Evolutionary conservation across 2,797 vertebrate species (phyloP), one percentile per base, ranked within the genome.

Genomic region (Onychomys arenicola): DNA sequence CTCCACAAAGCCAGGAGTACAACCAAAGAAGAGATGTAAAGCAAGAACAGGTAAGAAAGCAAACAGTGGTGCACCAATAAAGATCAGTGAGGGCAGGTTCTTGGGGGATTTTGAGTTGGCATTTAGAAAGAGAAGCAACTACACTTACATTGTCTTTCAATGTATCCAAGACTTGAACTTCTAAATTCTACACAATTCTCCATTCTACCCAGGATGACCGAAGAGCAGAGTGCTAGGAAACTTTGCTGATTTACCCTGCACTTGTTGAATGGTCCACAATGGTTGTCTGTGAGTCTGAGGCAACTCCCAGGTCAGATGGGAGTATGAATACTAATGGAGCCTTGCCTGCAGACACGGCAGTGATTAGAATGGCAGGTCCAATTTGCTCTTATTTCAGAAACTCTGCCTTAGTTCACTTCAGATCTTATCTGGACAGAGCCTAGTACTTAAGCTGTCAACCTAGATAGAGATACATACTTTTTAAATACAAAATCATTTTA

Each of bases 381-480:
- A 85, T 95, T 89, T 96, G 76, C 43, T 93, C 61, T 91, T 91
- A 91, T 95, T 97, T 91, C 86, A 96, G 91, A 97, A 97, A 71
- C n/a, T 78, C 49, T 95, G 91, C 87, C 73, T 91, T 46, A 86
- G 43, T 94, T 86, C 84, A 57, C 91, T 94, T 94, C 92, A 93
- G 93, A 92, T 94, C 94, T 95, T 95, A 78, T 93, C 94, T 97
- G 90, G 32, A 76, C 89, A 89, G 49, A 94, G 52, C 71, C 91
- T 85, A 63, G 80, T 95, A 90, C 86, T 97, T 96, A 96, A 91
- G 86, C 57, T 98, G 95, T 97, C 96, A 97, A 91, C 90, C 55
- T 69, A n/a, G 86, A 82, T 52, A 96, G 81, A 94, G 81, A 96
- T 49, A 52, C 27, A 90, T 89, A 96, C 84, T 80, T 95, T 93